Conservation (phyloP, 2,888 invertebrate genomes). For the Sepiola atlantica region DNA sequence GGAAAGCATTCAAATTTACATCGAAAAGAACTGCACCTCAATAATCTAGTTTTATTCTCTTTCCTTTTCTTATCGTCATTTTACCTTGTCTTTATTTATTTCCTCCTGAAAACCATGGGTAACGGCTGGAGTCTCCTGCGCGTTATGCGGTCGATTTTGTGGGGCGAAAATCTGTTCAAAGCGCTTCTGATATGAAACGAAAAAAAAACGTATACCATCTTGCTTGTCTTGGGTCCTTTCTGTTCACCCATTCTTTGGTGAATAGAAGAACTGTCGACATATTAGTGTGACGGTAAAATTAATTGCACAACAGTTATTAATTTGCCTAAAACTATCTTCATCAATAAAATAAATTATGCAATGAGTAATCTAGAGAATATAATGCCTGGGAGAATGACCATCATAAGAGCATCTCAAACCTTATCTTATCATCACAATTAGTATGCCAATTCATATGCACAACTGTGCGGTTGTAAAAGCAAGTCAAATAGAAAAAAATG, state of each 20-base stretch:
- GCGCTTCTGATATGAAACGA: not conserved
- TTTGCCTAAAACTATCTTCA: not conserved
- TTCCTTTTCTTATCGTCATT: too few relatives aligned
- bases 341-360: not conserved
- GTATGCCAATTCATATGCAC: too few relatives aligned
- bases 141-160: not conserved
- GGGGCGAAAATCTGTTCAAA: too few relatives aligned
- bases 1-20: not conserved
- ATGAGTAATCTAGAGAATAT: too few relatives aligned
- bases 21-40: not conserved
- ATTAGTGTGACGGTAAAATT: not conserved
- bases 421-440: too few relatives aligned
- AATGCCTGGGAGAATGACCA: too few relatives aligned
- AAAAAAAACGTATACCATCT: not conserved
- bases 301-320: not conserved
- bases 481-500: too few relatives aligned
- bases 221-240: not conserved
- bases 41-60: too few relatives aligned
- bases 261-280: not conserved
- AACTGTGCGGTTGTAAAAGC: too few relatives aligned
- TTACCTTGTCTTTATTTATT: not conserved
- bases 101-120: not conserved
- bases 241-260: too few relatives aligned
- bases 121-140: not conserved
- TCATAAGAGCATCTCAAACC: too few relatives aligned